Evolutionary conservation across 2,888 invertebrate genomes (phyloP), one percentile per base, ranked within the genome.

Genomic region (Panzeria rudis): DNA sequence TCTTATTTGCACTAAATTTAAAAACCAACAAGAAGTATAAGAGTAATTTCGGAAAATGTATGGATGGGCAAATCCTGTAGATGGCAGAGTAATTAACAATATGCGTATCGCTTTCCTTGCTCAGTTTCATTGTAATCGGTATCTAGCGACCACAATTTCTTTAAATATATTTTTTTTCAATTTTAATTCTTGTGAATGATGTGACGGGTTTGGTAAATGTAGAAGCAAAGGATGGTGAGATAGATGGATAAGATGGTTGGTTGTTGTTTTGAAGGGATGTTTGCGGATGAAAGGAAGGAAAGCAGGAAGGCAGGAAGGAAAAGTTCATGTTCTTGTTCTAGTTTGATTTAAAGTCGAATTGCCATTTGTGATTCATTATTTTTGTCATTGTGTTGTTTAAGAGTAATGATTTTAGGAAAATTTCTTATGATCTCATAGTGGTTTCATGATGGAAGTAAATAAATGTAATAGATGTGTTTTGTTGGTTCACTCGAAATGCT

Each of bases 71-170:
- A 32, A n/a, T 41, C 35, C 61, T 83, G 78, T 61, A 44, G 35
- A 68, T 83, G 83, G 50, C 69, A 79, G 69, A 68, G 69, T 78
- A 83, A 83, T 83, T 83, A 83, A 83, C 78, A 75, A 56, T 47
- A 59, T 83, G 78, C 68, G 62, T 83, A 73, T 44, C 56, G 59
- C 17, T 59, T 25, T 23, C 29, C 15, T 6, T 15, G 20, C 38
- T 38, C n/a, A n/a, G 25, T 4, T 56, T 41, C 64, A 64, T 5
- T 29, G 29, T 61, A 15, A 41, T 13, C 59, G 47, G 47, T 41
- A 32, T 15, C 44, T 50, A 35, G 66, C 66, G 68, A 47, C 23
- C 66, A 41, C 61, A 68, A 61, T 52, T 68, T 68, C 44, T 61
- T 66, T 61, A 6, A 13, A 32, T 32, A 11, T 62, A 2, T 47